Evolutionary conservation across 2,113 vertebrate species (phyloP).

Genomic region (Scophthalmus maximus): DNA sequence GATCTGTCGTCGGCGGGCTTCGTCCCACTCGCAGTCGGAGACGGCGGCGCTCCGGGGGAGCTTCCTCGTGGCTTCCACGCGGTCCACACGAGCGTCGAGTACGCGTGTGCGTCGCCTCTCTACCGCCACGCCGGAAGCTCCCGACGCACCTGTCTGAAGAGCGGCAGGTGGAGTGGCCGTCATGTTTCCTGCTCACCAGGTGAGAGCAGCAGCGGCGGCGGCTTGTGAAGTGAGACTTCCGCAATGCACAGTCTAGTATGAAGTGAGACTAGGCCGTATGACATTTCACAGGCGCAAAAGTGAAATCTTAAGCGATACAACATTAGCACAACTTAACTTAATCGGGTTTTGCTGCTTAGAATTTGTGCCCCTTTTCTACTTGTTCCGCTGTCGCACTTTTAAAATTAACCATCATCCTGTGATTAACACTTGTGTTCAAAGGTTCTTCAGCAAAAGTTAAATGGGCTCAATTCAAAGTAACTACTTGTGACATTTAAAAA

Average conservation of each 20-base stretch:
- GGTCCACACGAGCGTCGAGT: conserved; percentile 88
- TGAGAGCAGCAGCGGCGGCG: conserved; percentile 62
- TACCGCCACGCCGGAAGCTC: conserved; percentile 88
- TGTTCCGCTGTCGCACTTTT: too few species aligned
- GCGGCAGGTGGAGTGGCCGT: conserved; percentile 92
- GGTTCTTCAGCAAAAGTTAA: too few species aligned
- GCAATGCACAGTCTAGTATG: neutral
- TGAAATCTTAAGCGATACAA: too few species aligned
- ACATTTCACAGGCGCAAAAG: too few species aligned
- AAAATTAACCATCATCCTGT: too few species aligned
- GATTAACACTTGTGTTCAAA: too few species aligned
- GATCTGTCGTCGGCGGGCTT: conserved; percentile 41
- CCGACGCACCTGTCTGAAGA: conserved; percentile 89
- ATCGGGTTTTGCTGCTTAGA: too few species aligned
- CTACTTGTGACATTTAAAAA: too few species aligned
- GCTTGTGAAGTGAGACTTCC: neutral
- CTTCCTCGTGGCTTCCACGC: conserved; percentile 87
- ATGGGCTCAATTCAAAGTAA: too few species aligned
- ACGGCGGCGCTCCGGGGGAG: conserved; percentile 73
- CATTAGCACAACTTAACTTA: too few species aligned
- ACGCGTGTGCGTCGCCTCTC: conserved; percentile 88
- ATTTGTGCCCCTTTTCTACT: too few species aligned
- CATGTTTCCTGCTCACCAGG: conserved; percentile 90
- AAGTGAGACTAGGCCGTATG: too few species aligned
- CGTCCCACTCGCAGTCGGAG: conserved; percentile 63